Evolutionary conservation across 64 coral and sea anemone species (phyloP), one percentile per base, ranked within the genome.

Genomic region (Pachyseris speciosa): DNA sequence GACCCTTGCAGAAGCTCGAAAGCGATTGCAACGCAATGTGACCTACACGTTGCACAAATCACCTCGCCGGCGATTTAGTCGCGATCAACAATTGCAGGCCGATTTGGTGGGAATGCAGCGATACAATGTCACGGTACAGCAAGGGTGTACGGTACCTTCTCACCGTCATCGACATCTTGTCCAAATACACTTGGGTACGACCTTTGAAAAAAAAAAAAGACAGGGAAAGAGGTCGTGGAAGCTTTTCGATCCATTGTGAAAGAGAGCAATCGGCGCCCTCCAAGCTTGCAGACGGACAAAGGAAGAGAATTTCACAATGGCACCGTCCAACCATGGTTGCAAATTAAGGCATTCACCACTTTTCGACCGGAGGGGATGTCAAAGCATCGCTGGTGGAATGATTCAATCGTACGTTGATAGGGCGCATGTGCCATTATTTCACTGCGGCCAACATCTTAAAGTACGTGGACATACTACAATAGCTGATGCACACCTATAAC

Each of bases 141-240:
- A 42, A 27, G 30, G 83, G 91, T 0, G 45, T 67, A 28, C 38
- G 42, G 7, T 93, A 86, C 38, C 27, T 78, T 24, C 83, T 94
- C 28, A 93, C 73, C 13, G 67, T 92, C 4, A 59, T 84, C 4
- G 89, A 92, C 36, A 43, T 34, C 3, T 84, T 92, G 24, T 75
- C 68, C 9, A 92, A 92, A 67, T 75, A 77, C 26, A 55, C 19
- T 1, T 86, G 69, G 69, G 90, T 69, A 0, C 19, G 25, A 0
- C 91, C 83, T 2, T 3, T 93, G 27, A 86, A 79, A 51, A 64
- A n/a, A n/a, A n/a, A n/a, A 69, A 1, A 93, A 92, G 37, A 92
- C 67, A 0, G 70, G 61, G 0, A 44, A 0, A 25, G 19, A 19
- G 16, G 0, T 86, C 6, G 34, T 30, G 11, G 9, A 67, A 60